Base-by-base conservation (phyloP, 2,888 invertebrate species). In the Xestia rhomboidea region DNA sequence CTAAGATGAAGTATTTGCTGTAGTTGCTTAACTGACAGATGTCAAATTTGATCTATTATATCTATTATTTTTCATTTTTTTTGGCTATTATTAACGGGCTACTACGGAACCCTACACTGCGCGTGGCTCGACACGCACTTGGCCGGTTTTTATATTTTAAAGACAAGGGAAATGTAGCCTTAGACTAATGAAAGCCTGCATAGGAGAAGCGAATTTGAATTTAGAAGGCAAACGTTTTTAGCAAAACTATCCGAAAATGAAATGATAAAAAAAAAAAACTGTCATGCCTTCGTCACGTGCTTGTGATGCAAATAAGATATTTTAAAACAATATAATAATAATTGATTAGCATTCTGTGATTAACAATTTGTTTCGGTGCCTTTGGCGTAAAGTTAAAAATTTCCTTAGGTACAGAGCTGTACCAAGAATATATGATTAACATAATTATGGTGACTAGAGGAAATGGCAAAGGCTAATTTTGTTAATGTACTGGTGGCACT, bases 331-430 rank as follows among this genome's bases (percentile, higher is more conserved):
- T 71, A 24, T 41, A 44, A 51, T 71, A 66, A 64, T 57, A 27
- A 49, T 79, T 18, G 54, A 62, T 30, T 34, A 34, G 46, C 38
- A 69, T 64, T 75, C 11, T 34, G 10, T 75, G 24, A 46, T 57
- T 76, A 68, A 34, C 60, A 15, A 68, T 80, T 79, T 21, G 54
- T 81, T 68, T 68, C 46, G 60, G 27, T 62, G 34, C 13, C 60
- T 62, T 62, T 34, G 21, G 21, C 30, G 30, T 4, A 21, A 13
- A n/a, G 1, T 62, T 10, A 62, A 62, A 8, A 30, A 10, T 60
- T 60, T 60, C 60, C 30, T 30, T 60, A 21, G 21, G 60, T 21
- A 30, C 0, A 34, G 1, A 21, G 30, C 18, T 30, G 0, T 60
- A 57, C 6, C 57, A 57, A 57, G 15, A 15, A 57, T 13, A 6